Conservation (phyloP, 1,140 invertebrate genomes). For the Drosophila rufa region DNA sequence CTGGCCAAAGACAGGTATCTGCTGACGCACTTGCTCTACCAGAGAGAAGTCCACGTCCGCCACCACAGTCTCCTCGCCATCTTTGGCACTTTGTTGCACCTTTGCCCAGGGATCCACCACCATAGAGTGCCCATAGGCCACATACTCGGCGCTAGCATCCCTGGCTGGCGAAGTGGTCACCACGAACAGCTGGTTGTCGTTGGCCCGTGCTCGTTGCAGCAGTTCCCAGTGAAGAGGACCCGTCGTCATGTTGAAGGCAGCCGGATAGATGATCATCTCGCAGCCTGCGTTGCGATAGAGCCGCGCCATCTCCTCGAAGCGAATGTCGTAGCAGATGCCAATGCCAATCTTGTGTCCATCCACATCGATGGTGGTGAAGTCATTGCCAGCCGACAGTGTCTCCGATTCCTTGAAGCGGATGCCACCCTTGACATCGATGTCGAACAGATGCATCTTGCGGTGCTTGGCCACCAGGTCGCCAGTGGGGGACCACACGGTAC, state of each 20-base stretch:
- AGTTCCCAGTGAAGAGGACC: constrained; percentile 97
- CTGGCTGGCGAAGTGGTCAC: constrained; percentile 92
- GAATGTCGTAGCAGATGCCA: constrained; percentile 97
- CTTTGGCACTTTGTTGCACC: constrained; percentile 89
- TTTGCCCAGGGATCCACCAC: constrained; percentile 95
- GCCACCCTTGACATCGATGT: constrained; percentile 96
- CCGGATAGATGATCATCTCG: constrained; percentile 95
- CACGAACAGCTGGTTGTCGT: constrained; percentile 94
- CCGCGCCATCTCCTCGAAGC: constrained; percentile 95
- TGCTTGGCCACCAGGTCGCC: constrained; percentile 92
- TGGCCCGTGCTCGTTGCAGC: constrained; percentile 91
- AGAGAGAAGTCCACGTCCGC: constrained; percentile 91
- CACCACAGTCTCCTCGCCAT: constrained; percentile 90
- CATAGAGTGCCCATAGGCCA: constrained; percentile 95
- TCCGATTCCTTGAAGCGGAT: constrained; percentile 98
- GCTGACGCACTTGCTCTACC: constrained; percentile 91
- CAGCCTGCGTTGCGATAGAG: constrained; percentile 93
- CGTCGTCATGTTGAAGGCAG: constrained; percentile 98
- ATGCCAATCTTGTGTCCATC: constrained; percentile 93
- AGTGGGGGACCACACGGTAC: constrained; percentile 93
- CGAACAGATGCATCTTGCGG: constrained; percentile 96
- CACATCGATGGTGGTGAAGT: constrained; percentile 91
- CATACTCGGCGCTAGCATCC: constrained; percentile 90
- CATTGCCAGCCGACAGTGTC: constrained; percentile 91
- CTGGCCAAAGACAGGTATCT: constrained; percentile 93